phyloP scores from a whole-genome alignment of 2,797 vertebrate species.

The Sitta carolinensis region DNA sequence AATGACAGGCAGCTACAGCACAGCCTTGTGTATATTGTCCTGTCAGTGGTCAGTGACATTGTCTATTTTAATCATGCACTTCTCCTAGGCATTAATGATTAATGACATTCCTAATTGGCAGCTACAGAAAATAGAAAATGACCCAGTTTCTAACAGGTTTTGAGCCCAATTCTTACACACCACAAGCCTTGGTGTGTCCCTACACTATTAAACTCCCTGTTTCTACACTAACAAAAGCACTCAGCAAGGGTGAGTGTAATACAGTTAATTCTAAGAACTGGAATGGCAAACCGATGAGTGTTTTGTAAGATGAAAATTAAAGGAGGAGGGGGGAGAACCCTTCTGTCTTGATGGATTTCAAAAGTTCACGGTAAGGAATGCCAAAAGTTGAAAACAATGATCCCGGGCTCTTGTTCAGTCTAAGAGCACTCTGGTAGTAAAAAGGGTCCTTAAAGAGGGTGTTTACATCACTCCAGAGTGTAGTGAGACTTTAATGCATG shows the following conservation, averaged over 20 bases:
- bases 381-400: constrained; percentile 18
- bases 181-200: background rate
- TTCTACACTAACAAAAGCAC: background rate
- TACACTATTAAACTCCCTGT: background rate
- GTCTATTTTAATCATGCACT: background rate
- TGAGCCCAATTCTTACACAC: background rate
- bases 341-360: background rate
- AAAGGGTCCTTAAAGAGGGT: constrained; percentile 18
- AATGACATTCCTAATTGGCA: constrained; percentile 31
- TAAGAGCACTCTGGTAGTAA: background rate
- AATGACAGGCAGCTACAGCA: background rate
- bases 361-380: background rate
- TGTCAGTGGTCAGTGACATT: background rate
- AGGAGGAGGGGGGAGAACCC: background rate
- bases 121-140: background rate
- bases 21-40: background rate
- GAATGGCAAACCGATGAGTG: background rate
- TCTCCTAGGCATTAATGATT: constrained; percentile 11
- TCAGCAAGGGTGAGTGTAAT: background rate
- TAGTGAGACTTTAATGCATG: constrained; percentile 5
- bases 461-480: constrained; percentile 44
- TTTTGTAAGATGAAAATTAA: background rate
- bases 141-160: background rate
- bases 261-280: background rate
- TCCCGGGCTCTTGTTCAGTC: background rate